phyloP scores from a whole-genome alignment of 2,888 invertebrate genomes.

The Crocallis elinguaria region DNA sequence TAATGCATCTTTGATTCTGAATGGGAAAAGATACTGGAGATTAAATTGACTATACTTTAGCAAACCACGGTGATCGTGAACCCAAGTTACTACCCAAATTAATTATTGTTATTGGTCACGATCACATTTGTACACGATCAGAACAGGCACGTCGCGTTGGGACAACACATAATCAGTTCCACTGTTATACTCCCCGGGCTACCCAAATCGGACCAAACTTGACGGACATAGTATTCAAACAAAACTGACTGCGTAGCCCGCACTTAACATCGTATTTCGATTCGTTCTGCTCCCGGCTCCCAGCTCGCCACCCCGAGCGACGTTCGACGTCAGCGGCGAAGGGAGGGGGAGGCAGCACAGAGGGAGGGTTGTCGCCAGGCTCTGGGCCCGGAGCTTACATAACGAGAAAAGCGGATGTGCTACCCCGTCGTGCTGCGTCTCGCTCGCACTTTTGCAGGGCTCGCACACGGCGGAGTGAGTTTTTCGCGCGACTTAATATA shows the following conservation, averaged over 20 bases:
- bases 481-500: slow-evolving; percentile 45
- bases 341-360: slow-evolving; percentile 33
- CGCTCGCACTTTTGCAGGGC: slow-evolving; percentile 61
- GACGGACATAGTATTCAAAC: neutral
- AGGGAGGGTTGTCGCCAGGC: slow-evolving; percentile 61
- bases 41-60: too few species aligned
- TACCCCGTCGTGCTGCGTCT: slow-evolving; percentile 63
- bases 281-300: slow-evolving; percentile 36
- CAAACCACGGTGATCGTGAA: too few species aligned
- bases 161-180: too few species aligned
- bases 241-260: slow-evolving; percentile 28
- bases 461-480: slow-evolving; percentile 36
- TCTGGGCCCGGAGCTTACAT: slow-evolving; percentile 82
- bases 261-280: slow-evolving; percentile 33
- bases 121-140: too few species aligned
- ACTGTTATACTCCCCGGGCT: too few species aligned
- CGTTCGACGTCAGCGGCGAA: slow-evolving; percentile 31
- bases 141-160: too few species aligned
- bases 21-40: too few species aligned
- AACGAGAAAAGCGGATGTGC: slow-evolving; percentile 82
- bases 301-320: slow-evolving; percentile 18
- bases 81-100: too few species aligned
- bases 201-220: too few species aligned
- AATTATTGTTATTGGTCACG: too few species aligned
- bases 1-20: too few species aligned